Base-by-base conservation (phyloP, 2,113 vertebrate genomes). In the Shinisaurus crocodilurus region DNA sequence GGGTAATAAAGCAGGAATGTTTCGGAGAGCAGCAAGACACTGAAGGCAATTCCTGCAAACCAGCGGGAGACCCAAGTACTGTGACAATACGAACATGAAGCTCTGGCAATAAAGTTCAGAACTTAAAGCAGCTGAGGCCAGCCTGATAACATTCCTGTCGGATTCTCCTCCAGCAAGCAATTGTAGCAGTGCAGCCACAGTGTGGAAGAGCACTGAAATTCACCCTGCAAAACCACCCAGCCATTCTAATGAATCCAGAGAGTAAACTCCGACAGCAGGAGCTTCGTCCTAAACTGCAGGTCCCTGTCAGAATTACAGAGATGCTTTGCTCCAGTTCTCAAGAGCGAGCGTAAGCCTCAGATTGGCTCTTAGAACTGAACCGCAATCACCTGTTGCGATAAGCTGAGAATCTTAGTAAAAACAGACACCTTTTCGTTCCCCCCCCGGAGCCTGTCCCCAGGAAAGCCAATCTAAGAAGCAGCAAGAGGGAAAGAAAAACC, bases 1-100 rank as follows among this genome's bases (percentile, higher is more conserved):
- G 81, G 85, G 90, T 74, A 95, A 92, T 93, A 93, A 94, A 93
- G 90, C 90, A 93, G 86, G 88, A 92, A 93, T 88, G 87, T 69
- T 84, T 89, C 40, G 54, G 88, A 79, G 54, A 82, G 48, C 92
- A 94, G 94, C 90, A 54, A 85, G 88, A 48, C 82, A 70, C 0
- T 0, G 23, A 65, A 91, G 89, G 76, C 13, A 0, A 79, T 54
- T 81, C 85, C 77, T 81, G 89, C 90, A 88, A 91, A 90, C 82
- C 89, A 1, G 88, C 60, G 13, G 57, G 82, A 69, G 88, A 8
- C 29, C 54, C 77, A 57, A 85, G 20, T 1, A 63, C 79, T 80
- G 80, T 83, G 6, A 45, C 0, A 40, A 2, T n/a, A 37, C 65
- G n/a, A 40, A 60, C 54, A 86, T 13, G 0, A 0, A 54, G 65